These are phyloP conservation scores for Listronotus oregonensis DNA, from an alignment of 1,140 invertebrate species.

Conservation along the genomic window DNA sequence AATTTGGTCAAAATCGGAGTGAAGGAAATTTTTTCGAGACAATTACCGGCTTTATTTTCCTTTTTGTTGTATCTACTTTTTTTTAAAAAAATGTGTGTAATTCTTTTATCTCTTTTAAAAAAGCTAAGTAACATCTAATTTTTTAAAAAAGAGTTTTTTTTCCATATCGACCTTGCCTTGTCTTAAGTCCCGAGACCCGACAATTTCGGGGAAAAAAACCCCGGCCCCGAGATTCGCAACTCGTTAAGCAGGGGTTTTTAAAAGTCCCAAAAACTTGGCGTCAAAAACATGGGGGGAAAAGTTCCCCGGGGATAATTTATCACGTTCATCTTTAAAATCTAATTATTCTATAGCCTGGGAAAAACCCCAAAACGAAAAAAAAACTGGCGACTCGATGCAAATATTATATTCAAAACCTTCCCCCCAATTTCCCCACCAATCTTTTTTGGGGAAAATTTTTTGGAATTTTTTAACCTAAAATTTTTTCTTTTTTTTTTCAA, in stretches of 20 bases:
- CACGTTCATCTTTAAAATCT: constrained; percentile 37
- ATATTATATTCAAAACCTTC: constrained; percentile 14
- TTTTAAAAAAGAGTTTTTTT: too few relatives aligned
- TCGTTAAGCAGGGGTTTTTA: neutral
- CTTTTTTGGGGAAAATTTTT: constrained; percentile 52
- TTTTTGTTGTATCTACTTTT: too few relatives aligned
- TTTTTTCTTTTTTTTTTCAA: constrained; percentile 27
- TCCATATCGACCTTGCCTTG: too few relatives aligned
- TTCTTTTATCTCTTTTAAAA: too few relatives aligned
- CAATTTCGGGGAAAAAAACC: too few relatives aligned
- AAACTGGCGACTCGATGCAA: neutral
- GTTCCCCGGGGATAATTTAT: constrained; percentile 44
- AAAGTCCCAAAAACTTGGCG: constrained; percentile 43
- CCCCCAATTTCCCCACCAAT: constrained; percentile 49
- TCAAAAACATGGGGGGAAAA: constrained; percentile 43
- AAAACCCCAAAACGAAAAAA: constrained; percentile 13
- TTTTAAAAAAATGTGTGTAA: too few relatives aligned
- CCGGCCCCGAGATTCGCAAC: neutral
- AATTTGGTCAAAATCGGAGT: too few relatives aligned
- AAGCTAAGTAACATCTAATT: too few relatives aligned
- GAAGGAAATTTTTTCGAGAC: too few relatives aligned
- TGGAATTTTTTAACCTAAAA: constrained; percentile 41
- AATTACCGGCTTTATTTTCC: too few relatives aligned
- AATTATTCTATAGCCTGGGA: constrained; percentile 35
- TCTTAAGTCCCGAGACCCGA: too few relatives aligned